Conservation (phyloP, 2,797 vertebrate genomes). For the Staurois parvus region DNA sequence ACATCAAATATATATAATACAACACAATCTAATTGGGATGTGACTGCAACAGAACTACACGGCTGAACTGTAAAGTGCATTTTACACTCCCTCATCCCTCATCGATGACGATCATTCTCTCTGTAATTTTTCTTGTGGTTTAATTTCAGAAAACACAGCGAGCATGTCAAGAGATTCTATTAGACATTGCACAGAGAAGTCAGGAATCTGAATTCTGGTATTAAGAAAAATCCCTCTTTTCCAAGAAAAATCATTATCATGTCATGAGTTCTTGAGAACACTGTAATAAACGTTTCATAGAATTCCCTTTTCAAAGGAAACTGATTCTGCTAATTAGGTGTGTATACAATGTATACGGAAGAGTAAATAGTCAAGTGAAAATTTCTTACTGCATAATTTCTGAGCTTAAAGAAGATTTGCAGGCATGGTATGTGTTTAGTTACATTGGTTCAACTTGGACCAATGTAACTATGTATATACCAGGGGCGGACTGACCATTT, state of each 20-base stretch:
- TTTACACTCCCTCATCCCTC: conserved; percentile 35
- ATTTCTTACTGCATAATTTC: too few species aligned
- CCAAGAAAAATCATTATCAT: conserved; percentile 22
- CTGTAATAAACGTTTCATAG: conserved; percentile 14
- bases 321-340: background rate
- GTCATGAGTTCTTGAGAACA: background rate
- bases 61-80: conserved; percentile 52
- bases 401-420: too few species aligned
- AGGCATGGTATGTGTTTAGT: too few species aligned
- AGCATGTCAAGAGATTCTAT: conserved; percentile 38
- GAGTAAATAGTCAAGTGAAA: too few species aligned
- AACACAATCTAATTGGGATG: conserved; percentile 46
- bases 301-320: background rate
- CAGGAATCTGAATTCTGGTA: background rate
- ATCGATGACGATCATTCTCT: conserved; percentile 29
- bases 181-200: background rate
- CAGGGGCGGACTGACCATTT: too few species aligned
- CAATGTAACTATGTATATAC: too few species aligned
- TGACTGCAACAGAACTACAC: conserved; percentile 31
- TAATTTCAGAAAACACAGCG: conserved; percentile 48
- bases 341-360: background rate
- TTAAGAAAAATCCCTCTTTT: background rate
- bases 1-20: conserved; percentile 34
- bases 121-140: conserved; percentile 37
- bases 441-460: too few species aligned